Percentiles rank a stretch among this genome's conserved stretches.
Conservation (phyloP, 2,797 vertebrate species). For the Pogonophryne albipinna region DNA sequence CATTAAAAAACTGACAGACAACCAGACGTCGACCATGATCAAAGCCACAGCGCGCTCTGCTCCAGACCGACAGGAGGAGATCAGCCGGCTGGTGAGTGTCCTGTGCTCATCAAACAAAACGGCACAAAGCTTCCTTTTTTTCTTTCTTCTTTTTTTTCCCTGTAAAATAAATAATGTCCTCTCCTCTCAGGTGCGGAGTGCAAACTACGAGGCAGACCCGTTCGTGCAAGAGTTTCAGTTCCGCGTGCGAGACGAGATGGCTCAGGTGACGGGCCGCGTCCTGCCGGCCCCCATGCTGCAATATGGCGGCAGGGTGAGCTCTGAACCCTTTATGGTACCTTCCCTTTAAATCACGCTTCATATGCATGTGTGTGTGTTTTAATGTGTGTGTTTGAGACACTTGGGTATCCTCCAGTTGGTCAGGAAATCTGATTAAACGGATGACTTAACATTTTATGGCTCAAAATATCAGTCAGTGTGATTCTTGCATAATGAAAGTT, state of each 20-base stretch:
- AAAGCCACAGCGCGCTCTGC: slow-evolving; percentile 98
- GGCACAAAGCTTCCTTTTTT: accelerated
- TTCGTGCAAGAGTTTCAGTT: slow-evolving; percentile 99
- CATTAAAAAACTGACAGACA: slow-evolving; percentile 98
- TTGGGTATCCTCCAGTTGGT: slow-evolving; percentile 25
- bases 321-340: slow-evolving; percentile 82
- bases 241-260: slow-evolving; percentile 97
- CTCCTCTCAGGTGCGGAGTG: slow-evolving; percentile 91
- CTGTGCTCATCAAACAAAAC: not conserved
- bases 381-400: slow-evolving; percentile 13
- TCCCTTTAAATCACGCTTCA: slow-evolving; percentile 69
- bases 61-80: slow-evolving; percentile 96
- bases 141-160: accelerated
- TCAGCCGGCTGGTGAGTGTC: slow-evolving; percentile 93
- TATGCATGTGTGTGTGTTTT: slow-evolving; percentile 32
- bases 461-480: not conserved
- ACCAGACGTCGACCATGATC: slow-evolving; percentile 99
- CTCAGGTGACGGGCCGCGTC: slow-evolving; percentile 95
- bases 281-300: slow-evolving; percentile 97
- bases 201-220: slow-evolving; percentile 95
- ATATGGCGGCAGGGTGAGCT: slow-evolving; percentile 96
- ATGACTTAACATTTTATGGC: not conserved
- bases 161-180: not conserved
- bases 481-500: not conserved
- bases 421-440: not conserved